These are phyloP conservation scores for Condylura cristata DNA, from an alignment of 2,113 vertebrate species.

Conservation along the genomic window DNA sequence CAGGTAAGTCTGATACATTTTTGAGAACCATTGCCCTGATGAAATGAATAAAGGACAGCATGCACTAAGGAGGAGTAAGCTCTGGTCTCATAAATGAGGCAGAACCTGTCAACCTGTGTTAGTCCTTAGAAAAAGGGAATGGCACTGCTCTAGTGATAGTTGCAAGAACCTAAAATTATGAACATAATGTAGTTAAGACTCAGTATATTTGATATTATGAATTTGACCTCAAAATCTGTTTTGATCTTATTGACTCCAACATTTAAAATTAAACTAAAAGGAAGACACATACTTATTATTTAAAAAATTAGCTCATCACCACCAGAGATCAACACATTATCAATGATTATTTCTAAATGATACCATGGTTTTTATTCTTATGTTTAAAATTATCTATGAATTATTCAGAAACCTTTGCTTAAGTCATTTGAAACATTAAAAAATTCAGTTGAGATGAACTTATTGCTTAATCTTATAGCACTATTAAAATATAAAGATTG, in stretches of 20 bases:
- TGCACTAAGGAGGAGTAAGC: not conserved
- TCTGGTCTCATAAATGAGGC: not conserved
- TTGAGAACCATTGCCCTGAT: not conserved
- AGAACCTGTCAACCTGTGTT: not conserved
- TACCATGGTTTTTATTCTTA: conserved; percentile 9
- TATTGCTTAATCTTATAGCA: not conserved
- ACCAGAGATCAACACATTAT: not conserved
- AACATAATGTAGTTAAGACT: not conserved
- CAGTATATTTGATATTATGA: not conserved
- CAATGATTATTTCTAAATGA: not conserved
- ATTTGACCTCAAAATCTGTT: not conserved
- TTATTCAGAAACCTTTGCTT: conserved; percentile 9
- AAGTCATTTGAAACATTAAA: conserved; percentile 10
- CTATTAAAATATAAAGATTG: not conserved
- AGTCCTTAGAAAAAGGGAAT: not conserved
- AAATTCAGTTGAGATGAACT: not conserved
- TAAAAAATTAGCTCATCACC: not conserved
- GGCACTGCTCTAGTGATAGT: not conserved
- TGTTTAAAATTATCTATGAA: not conserved
- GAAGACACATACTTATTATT: not conserved
- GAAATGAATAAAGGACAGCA: not conserved
- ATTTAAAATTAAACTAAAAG: not conserved
- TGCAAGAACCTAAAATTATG: not conserved
- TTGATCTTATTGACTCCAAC: not conserved
- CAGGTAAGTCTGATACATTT: not conserved